phyloP scores from a whole-genome alignment of 1,140 invertebrate species.

The Heliconius congener region DNA sequence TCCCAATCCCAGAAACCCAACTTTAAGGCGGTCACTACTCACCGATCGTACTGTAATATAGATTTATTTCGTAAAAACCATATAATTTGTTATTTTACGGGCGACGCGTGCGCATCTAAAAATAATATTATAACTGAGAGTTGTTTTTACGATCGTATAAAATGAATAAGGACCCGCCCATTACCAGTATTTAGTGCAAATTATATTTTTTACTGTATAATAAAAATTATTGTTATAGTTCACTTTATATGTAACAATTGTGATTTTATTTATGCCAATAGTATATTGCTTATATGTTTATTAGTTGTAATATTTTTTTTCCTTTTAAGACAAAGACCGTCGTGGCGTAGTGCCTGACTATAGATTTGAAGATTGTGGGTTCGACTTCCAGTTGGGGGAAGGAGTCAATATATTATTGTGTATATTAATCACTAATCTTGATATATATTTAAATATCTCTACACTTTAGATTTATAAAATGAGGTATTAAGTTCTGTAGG shows the following conservation, averaged over 20 bases:
- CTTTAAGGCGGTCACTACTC: no score
- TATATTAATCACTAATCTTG: no score
- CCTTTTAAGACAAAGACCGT: no score
- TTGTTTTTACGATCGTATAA: slow-evolving; percentile 40
- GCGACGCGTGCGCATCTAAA: slow-evolving; percentile 68
- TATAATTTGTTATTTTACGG: slow-evolving; percentile 48
- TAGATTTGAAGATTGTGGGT: no score
- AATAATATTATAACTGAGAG: slow-evolving; percentile 19
- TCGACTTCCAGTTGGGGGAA: no score
- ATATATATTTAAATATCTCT: neutral
- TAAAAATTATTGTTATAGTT: slow-evolving; percentile 34
- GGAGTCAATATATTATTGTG: no score
- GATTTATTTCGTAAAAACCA: slow-evolving; percentile 27
- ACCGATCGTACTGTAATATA: neutral
- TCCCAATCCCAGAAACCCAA: no score
- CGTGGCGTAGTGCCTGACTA: no score
- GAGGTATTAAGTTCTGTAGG: no score
- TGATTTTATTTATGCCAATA: neutral
- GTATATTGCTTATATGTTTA: slow-evolving; percentile 13
- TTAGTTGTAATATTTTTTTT: neutral
- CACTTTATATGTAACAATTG: neutral
- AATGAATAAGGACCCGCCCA: slow-evolving; percentile 54
- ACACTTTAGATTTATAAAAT: neutral
- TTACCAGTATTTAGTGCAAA: slow-evolving; percentile 68
- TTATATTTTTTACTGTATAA: slow-evolving; percentile 55